Base-by-base conservation (phyloP, 2,113 vertebrate genomes). In the Heliornis fulica region DNA sequence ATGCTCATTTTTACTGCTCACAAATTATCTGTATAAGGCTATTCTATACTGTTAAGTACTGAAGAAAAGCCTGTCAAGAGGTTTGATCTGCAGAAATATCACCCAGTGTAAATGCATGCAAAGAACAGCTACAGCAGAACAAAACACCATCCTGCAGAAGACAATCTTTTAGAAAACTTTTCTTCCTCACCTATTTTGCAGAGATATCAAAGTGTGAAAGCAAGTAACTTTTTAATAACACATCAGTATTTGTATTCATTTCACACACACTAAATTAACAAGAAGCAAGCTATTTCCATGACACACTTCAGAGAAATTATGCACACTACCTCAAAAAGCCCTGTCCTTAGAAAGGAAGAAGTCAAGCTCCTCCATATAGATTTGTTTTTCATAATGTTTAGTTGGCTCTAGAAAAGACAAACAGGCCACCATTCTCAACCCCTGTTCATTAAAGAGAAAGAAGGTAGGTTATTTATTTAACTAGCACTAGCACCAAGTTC, bases 301-400 rank as follows among this genome's bases (percentile, higher is more conserved):
- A 59, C 89, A 95, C 48, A 57, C 68, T 90, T 54, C 76, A 90
- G 63, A 96, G 76, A 85, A 95, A 78, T 79, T 36, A 78, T n/a
- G 75, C 82, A 82, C 56, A 21, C 90, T 85, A 87, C 85, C 95
- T 87, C 91, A 53, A 83, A 80, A 71, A 84, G 71, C 90, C 78
- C 91, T 94, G 77, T 63, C 71, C 77, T 87, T 85, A 92, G 61
- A 87, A 91, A 93, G 66, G 87, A 94, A 89, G 70, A 93, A 87
- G 83, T 86, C 94, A 86, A 92, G 86, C 65, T 83, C 68, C 89
- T 96, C 83, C 85, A 94, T 10, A 91, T 4, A 89, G 91, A 87
- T 90, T 96, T 84, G 66, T 15, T 89, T 95, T 85, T 91, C 80
- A 82, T 78, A 76, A 68, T 13, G 40, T 68, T 94, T 90, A 71